These are phyloP conservation scores for Alaudala cheleensis DNA, from an alignment of 2,113 vertebrate genomes.

Conservation along the genomic window DNA sequence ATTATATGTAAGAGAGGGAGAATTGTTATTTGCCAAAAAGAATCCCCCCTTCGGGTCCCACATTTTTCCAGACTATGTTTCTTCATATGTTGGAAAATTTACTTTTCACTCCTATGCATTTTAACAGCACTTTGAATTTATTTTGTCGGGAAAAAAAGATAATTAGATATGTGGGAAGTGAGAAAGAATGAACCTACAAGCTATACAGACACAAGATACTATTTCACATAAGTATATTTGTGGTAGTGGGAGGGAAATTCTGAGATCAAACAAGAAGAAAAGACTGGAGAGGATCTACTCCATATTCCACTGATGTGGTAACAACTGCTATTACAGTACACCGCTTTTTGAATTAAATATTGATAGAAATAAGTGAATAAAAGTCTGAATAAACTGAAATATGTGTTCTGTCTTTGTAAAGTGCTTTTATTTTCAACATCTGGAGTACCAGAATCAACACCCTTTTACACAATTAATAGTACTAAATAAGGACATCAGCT, in stretches of 20 bases:
- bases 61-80: background rate
- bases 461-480: slow-evolving; percentile 51
- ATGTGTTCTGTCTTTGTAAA: background rate
- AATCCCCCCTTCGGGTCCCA: background rate
- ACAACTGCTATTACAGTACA: background rate
- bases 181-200: background rate
- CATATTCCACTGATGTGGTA: slow-evolving; percentile 15
- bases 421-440: background rate
- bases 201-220: slow-evolving; percentile 1
- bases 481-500: slow-evolving; percentile 45
- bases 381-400: background rate
- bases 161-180: background rate
- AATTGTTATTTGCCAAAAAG: background rate
- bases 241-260: slow-evolving; percentile 6
- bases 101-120: slow-evolving; percentile 2
- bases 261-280: slow-evolving; percentile 3
- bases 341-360: slow-evolving; percentile 12
- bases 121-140: background rate
- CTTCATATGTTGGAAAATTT: background rate
- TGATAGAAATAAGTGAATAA: slow-evolving; percentile 33
- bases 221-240: background rate
- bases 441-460: slow-evolving; percentile 22
- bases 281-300: background rate
- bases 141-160: background rate
- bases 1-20: background rate